These are phyloP conservation scores for Sandelia bainsii DNA, from an alignment of 2,797 vertebrate species.

Conservation along the genomic window DNA sequence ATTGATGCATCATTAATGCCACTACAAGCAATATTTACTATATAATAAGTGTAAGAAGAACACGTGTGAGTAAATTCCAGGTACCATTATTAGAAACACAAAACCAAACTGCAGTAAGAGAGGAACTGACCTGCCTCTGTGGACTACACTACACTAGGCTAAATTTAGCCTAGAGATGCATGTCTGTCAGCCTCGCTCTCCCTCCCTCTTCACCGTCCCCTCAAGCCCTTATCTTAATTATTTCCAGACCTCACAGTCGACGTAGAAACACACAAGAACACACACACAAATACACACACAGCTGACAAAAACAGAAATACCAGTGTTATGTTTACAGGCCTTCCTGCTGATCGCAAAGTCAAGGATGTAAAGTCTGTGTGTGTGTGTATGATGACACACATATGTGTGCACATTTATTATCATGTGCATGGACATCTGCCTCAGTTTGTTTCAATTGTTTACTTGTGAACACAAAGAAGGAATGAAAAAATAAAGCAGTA, in stretches of 20 bases:
- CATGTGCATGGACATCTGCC: background rate
- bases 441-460: background rate
- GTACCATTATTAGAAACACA: background rate
- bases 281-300: constrained; percentile 42
- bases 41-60: background rate
- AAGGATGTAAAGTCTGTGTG: constrained; percentile 7
- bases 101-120: constrained; percentile 15
- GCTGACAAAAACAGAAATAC: constrained; percentile 55
- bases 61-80: constrained; percentile 28
- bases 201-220: constrained; percentile 41
- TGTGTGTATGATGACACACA: background rate
- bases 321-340: constrained; percentile 59
- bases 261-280: constrained; percentile 48
- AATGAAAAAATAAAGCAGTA: background rate
- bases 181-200: constrained; percentile 53
- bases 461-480: no score
- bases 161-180: constrained; percentile 72
- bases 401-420: background rate
- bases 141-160: constrained; percentile 60
- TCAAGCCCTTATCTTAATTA: constrained; percentile 79
- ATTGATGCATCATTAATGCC: no score
- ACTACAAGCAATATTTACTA: no score
- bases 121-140: constrained; percentile 52
- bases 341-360: constrained; percentile 47
- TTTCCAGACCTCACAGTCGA: constrained; percentile 69